phyloP scores from a whole-genome alignment of 1,140 invertebrate genomes.

The Bombus sylvicola region DNA sequence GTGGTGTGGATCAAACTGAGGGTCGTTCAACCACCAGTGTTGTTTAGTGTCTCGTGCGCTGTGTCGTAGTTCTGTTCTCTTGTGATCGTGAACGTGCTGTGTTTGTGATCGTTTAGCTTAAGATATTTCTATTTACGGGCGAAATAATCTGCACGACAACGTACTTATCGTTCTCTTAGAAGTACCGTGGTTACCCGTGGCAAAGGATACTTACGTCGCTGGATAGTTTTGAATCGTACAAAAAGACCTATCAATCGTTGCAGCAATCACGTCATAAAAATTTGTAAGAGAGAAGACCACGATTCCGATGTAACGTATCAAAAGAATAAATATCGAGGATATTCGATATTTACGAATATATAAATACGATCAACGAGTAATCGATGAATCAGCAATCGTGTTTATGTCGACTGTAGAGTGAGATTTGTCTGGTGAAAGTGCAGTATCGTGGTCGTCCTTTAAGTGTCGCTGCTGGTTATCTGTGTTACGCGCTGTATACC shows the following conservation, averaged over 20 bases:
- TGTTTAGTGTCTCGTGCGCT: conserved; percentile 76
- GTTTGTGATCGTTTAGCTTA: conserved; percentile 75
- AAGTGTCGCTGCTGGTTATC: neutral
- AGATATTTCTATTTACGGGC: conserved; percentile 11
- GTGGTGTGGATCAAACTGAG: conserved; percentile 73
- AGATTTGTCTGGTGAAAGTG: conserved; percentile 60
- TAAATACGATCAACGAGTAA: neutral
- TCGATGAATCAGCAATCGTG: neutral
- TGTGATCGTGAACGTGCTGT: conserved; percentile 75
- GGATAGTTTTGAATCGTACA: neutral
- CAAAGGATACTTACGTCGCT: neutral
- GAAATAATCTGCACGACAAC: neutral
- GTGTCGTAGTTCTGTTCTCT: conserved; percentile 71
- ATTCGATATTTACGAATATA: too few species aligned
- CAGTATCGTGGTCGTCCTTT: conserved; percentile 58
- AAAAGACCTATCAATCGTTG: neutral
- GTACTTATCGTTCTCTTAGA: neutral
- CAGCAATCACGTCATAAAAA: neutral
- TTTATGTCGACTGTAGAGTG: neutral
- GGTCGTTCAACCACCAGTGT: conserved; percentile 78
- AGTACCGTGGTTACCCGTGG: neutral
- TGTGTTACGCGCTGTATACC: neutral
- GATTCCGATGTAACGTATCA: neutral
- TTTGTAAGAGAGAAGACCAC: neutral
- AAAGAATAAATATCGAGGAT: neutral